phyloP scores from a whole-genome alignment of 1,140 invertebrate species.

The Eumeta japonica region DNA sequence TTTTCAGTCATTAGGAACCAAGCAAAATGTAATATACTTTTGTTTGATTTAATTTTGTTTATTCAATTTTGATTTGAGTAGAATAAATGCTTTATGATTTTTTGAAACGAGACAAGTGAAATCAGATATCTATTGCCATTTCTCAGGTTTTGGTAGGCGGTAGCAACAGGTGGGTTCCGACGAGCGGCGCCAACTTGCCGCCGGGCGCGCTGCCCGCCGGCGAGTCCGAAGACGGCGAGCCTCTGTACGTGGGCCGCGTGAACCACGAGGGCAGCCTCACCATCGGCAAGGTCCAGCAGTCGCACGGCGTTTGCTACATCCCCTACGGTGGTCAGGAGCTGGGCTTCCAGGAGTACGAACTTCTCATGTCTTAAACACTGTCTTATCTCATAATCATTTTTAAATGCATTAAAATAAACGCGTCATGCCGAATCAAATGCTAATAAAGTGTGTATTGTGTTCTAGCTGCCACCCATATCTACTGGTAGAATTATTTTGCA shows the following conservation, averaged over 20 bases:
- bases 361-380: conserved; percentile 59
- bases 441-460: no score
- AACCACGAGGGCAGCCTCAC: conserved; percentile 67
- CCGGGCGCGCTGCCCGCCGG: conserved; percentile 72
- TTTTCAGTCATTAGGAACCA: no score
- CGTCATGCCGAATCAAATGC: no score
- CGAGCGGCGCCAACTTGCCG: conserved; percentile 65
- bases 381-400: no score
- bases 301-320: conserved; percentile 70
- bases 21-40: no score
- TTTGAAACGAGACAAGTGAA: no score
- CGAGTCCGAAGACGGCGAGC: conserved; percentile 72
- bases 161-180: conserved; percentile 62
- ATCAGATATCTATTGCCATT: conserved; percentile 8
- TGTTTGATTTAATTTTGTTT: no score
- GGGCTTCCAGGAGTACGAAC: conserved; percentile 72
- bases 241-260: conserved; percentile 69
- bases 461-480: no score
- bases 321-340: conserved; percentile 70
- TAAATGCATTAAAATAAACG: no score
- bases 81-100: no score
- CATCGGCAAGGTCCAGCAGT: conserved; percentile 67
- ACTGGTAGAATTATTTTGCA: conserved; percentile 14
- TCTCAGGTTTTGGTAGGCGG: conserved; percentile 63
- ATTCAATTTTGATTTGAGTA: no score